Evolutionary conservation across 2,113 vertebrate species (phyloP).

Genomic region (Rhinogobius similis): DNA sequence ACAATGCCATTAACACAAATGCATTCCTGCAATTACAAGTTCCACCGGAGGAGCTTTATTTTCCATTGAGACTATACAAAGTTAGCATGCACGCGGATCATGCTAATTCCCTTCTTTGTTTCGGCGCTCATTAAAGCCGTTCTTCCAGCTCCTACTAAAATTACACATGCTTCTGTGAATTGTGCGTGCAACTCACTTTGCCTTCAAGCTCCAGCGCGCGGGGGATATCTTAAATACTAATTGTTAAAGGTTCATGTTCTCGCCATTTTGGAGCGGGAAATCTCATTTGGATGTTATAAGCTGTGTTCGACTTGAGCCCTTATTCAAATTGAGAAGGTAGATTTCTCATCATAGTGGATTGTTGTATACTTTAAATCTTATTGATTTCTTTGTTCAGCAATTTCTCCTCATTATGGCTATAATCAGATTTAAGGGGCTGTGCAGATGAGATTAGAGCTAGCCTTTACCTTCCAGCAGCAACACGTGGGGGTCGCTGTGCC

Average conservation of each 20-base stretch:
- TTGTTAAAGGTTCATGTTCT: slow-evolving; percentile 51
- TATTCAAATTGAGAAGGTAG: slow-evolving; percentile 53
- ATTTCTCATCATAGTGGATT: slow-evolving; percentile 62
- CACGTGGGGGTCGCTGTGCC: slow-evolving; percentile 41
- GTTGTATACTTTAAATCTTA: slow-evolving; percentile 64
- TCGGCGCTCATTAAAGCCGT: slow-evolving; percentile 51
- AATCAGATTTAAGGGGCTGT: slow-evolving; percentile 70
- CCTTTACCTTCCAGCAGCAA: slow-evolving; percentile 55
- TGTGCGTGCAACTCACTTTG: slow-evolving; percentile 46
- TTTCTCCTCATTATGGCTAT: slow-evolving; percentile 74
- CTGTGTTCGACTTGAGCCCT: slow-evolving; percentile 30
- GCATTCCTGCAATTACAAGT: slow-evolving; percentile 24
- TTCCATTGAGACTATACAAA: slow-evolving; percentile 20
- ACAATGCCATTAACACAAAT: slow-evolving; percentile 16
- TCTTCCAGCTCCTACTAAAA: slow-evolving; percentile 41
- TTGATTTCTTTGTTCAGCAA: slow-evolving; percentile 68
- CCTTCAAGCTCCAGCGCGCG: slow-evolving; percentile 47
- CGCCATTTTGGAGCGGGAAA: slow-evolving; percentile 50
- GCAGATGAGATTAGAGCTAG: slow-evolving; percentile 70
- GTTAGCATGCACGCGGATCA: slow-evolving; percentile 32
- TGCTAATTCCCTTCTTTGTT: slow-evolving; percentile 50
- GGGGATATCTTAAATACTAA: slow-evolving; percentile 53
- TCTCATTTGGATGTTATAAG: slow-evolving; percentile 45
- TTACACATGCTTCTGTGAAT: slow-evolving; percentile 45
- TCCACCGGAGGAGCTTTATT: slow-evolving; percentile 35